A percentile compares a stretch with the other conserved stretches of the same genome.
These are phyloP conservation scores for Trilocha varians DNA, from an alignment of 2,888 invertebrate genomes.

Conservation along the genomic window DNA sequence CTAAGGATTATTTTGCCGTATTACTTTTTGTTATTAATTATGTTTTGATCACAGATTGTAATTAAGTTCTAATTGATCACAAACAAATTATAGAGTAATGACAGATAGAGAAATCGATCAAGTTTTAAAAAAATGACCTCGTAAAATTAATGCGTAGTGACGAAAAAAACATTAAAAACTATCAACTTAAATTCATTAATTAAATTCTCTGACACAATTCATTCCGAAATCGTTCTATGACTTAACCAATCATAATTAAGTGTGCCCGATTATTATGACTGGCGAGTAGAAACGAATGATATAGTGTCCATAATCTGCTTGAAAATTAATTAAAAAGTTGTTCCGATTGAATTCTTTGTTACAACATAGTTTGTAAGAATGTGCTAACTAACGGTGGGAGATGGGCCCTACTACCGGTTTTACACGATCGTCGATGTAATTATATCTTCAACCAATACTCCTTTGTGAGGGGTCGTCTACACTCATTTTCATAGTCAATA, in stretches of 20 bases:
- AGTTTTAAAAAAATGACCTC: constrained; percentile 1
- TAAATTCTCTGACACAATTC: constrained; percentile 19
- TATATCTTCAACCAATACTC: constrained; percentile 44
- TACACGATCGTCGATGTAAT: constrained; percentile 48
- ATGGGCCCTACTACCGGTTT: constrained; percentile 66
- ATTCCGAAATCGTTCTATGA: constrained; percentile 24
- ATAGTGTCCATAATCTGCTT: constrained; percentile 48
- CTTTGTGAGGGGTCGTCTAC: constrained; percentile 46
- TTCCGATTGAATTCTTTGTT: constrained; percentile 59
- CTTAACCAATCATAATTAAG: constrained; percentile 34
- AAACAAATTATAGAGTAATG: neutral
- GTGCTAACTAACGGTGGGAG: constrained; percentile 62
- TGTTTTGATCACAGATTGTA: neutral
- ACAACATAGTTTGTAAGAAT: constrained; percentile 53
- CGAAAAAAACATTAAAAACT: constrained; percentile 8
- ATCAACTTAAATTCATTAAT: constrained; percentile 11
- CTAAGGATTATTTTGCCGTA: too few species aligned
- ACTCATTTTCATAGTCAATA: constrained; percentile 6
- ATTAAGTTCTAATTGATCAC: neutral
- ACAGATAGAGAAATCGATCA: neutral
- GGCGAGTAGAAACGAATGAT: constrained; percentile 32
- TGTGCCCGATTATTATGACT: constrained; percentile 29
- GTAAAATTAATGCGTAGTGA: constrained; percentile 5
- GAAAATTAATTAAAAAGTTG: constrained; percentile 64
- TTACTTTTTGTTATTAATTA: neutral